Evolutionary conservation across 2,113 vertebrate species (phyloP).

Genomic region (Callorhinus ursinus): DNA sequence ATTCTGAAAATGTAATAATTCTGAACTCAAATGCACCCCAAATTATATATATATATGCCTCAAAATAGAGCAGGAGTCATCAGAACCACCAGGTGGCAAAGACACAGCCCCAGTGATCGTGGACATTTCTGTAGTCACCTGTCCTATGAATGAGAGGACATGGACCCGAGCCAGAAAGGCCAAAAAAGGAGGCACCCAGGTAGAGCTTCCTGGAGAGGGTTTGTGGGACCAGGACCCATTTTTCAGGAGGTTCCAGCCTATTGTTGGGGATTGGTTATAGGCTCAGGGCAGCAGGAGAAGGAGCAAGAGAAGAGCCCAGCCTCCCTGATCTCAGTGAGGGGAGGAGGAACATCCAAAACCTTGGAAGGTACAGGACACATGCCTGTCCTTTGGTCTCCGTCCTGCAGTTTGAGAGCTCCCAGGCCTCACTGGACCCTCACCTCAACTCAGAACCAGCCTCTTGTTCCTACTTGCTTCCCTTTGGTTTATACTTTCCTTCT

Average conservation of each 20-base stretch:
- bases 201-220: background rate
- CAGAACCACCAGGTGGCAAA: background rate
- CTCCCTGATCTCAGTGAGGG: background rate
- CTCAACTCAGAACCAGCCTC: background rate
- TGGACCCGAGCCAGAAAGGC: background rate
- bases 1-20: background rate
- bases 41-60: background rate
- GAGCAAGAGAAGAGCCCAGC: background rate
- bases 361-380: background rate
- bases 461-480: background rate
- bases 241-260: background rate
- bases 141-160: background rate
- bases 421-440: background rate
- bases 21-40: background rate
- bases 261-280: background rate
- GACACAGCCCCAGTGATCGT: fast-evolving
- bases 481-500: background rate
- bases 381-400: background rate
- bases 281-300: background rate
- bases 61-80: background rate
- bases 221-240: background rate
- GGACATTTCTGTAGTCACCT: background rate
- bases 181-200: background rate
- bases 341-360: background rate
- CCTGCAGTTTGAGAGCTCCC: background rate